Conservation (phyloP, 37 sponge, comb jelly and placozoan genomes). For the Halichondria panicea region DNA sequence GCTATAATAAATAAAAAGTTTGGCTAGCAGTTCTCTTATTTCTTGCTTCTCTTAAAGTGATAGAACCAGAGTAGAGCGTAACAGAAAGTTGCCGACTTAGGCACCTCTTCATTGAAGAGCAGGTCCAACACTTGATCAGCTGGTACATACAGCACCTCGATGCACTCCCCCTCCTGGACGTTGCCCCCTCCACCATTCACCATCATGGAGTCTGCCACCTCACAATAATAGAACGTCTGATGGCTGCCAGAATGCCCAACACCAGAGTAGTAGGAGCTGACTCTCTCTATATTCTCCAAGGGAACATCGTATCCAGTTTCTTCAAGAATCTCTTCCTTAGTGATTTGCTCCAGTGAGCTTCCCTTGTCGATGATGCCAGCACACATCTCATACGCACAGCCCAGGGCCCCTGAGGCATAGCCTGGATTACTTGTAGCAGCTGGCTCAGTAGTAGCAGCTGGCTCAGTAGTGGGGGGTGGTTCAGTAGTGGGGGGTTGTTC, state of each 20-base stretch:
- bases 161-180: constrained; percentile 83
- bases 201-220: constrained; percentile 87
- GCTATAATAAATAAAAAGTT: background rate
- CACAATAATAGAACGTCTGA: constrained; percentile 78
- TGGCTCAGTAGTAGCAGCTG: background rate
- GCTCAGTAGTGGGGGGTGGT: background rate
- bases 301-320: constrained; percentile 88
- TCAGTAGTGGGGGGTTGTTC: background rate
- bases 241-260: constrained; percentile 75
- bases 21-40: background rate
- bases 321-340: constrained; percentile 85
- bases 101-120: constrained; percentile 48
- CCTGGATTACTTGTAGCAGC: background rate
- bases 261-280: constrained; percentile 58
- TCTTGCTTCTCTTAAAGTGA: constrained; percentile 28
- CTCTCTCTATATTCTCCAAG: constrained; percentile 44
- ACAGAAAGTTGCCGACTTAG: constrained; percentile 72
- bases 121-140: constrained; percentile 46
- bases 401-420: constrained; percentile 60
- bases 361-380: constrained; percentile 91
- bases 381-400: constrained; percentile 91
- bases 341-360: constrained; percentile 68
- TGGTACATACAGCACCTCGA: constrained; percentile 87
- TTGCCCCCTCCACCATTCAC: constrained; percentile 72
- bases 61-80: constrained; percentile 84